Evolutionary conservation across 53 echinoderm and acorn worm genomes (phyloP).

Genomic region (Actinopyga echinites): DNA sequence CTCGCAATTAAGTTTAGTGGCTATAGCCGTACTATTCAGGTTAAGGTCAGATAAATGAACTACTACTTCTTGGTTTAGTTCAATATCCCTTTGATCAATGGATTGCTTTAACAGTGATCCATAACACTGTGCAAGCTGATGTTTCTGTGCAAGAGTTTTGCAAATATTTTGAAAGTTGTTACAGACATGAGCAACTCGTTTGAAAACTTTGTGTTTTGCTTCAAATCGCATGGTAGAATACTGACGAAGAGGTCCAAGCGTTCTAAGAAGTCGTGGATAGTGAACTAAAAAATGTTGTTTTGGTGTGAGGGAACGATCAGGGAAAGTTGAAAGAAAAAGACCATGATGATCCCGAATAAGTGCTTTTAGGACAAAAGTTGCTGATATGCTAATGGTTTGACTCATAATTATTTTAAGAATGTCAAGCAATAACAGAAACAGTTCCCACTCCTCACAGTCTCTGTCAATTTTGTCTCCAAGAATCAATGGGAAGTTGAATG

Average conservation of each 20-base stretch:
- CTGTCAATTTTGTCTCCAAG: conserved; percentile 19
- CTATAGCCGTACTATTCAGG: too few relatives aligned
- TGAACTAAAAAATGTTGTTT: conserved; percentile 50
- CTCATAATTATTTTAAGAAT: conserved; percentile 19
- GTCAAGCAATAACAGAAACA: conserved; percentile 9
- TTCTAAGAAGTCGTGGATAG: conserved; percentile 29
- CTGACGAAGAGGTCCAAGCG: conserved; percentile 42
- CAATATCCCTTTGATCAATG: too few relatives aligned
- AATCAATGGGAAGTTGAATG: conserved; percentile 32
- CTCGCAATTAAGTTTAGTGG: too few relatives aligned
- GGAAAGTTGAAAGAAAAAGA: conserved; percentile 24
- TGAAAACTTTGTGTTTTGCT: conserved; percentile 48
- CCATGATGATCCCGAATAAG: too few relatives aligned
- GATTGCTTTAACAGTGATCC: too few relatives aligned
- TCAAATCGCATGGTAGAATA: conserved; percentile 41
- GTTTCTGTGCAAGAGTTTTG: conserved; percentile 28
- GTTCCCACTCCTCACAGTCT: conserved; percentile 32
- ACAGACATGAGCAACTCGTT: not conserved
- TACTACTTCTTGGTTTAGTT: too few relatives aligned
- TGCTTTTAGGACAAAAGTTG: conserved; percentile 18
- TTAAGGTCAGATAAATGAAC: too few relatives aligned
- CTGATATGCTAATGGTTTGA: conserved; percentile 27
- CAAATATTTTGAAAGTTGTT: conserved; percentile 37
- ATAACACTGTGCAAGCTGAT: conserved; percentile 4
- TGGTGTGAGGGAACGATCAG: conserved; percentile 34